Evolutionary conservation across 1,140 invertebrate species (phyloP).

Genomic region (Mylabris phalerata): DNA sequence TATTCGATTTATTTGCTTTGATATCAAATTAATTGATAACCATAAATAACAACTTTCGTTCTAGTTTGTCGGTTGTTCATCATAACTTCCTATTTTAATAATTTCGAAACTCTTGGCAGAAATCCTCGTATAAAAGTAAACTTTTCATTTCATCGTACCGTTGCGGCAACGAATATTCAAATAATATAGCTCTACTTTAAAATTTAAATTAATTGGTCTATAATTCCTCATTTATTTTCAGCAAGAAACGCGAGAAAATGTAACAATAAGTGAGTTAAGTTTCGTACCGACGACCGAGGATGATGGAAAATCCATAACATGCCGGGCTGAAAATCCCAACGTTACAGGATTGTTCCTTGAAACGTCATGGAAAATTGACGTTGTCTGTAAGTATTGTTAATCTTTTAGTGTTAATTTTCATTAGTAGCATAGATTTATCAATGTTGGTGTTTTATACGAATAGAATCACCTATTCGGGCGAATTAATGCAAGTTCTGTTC

Average conservation of each 20-base stretch:
- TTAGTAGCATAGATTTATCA: not conserved
- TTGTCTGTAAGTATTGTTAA: slow-evolving; percentile 70
- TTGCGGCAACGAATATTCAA: slow-evolving; percentile 19
- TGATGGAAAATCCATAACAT: slow-evolving; percentile 80
- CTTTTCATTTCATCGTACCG: slow-evolving; percentile 13
- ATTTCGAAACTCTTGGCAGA: slow-evolving; percentile 8
- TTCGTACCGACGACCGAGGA: slow-evolving; percentile 76
- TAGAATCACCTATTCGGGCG: slow-evolving; percentile 5
- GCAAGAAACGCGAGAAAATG: slow-evolving; percentile 75
- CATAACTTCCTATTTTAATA: slow-evolving; percentile 23
- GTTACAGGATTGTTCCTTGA: slow-evolving; percentile 72
- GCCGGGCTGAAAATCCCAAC: slow-evolving; percentile 81
- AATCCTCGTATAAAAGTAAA: slow-evolving; percentile 22
- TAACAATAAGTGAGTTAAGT: slow-evolving; percentile 76
- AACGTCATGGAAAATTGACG: slow-evolving; percentile 76
- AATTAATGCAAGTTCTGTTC: slow-evolving; percentile 9
- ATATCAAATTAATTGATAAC: not conserved
- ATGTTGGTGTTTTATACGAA: no score
- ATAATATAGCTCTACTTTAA: slow-evolving; percentile 19
- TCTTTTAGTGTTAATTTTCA: not conserved
- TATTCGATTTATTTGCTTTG: no score
- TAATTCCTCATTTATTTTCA: slow-evolving; percentile 40
- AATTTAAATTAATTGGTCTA: slow-evolving; percentile 30
- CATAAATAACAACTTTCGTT: slow-evolving; percentile 24
- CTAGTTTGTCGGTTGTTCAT: slow-evolving; percentile 14